phyloP scores from a whole-genome alignment of 2,888 invertebrate genomes.

The Bibio marci region DNA sequence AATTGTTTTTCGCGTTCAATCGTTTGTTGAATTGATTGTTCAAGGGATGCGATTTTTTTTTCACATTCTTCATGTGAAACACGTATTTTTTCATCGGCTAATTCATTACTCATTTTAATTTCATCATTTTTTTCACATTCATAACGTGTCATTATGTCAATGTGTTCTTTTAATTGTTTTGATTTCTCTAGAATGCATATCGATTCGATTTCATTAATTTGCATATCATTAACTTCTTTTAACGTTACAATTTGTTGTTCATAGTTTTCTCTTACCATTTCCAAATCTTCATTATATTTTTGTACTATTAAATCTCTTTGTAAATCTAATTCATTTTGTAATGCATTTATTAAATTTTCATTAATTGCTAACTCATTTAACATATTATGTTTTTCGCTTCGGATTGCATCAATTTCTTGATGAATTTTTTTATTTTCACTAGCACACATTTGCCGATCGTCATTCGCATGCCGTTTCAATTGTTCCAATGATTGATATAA shows the following conservation, averaged over 20 bases:
- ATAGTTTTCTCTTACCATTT: slow-evolving; percentile 13
- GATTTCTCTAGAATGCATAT: slow-evolving; percentile 9
- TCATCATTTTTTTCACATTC: slow-evolving; percentile 12
- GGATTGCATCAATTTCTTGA: slow-evolving; percentile 17
- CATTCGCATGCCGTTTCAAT: slow-evolving; percentile 22
- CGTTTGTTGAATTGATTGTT: slow-evolving; percentile 27
- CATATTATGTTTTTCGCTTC: not conserved
- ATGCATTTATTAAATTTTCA: slow-evolving; percentile 6
- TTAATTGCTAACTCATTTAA: not conserved
- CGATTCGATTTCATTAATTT: slow-evolving; percentile 13
- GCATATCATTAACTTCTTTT: slow-evolving; percentile 12
- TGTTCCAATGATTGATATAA: slow-evolving; percentile 17
- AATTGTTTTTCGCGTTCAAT: slow-evolving; percentile 29
- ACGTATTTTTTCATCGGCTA: slow-evolving; percentile 24
- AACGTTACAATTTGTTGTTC: slow-evolving; percentile 10
- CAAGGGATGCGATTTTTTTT: slow-evolving; percentile 29
- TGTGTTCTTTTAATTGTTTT: slow-evolving; percentile 9
- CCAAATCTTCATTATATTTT: slow-evolving; percentile 18
- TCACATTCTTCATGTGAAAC: slow-evolving; percentile 26
- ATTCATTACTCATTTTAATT: slow-evolving; percentile 24
- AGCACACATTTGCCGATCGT: slow-evolving; percentile 21
- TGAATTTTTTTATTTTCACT: slow-evolving; percentile 23
- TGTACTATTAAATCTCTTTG: slow-evolving; percentile 12
- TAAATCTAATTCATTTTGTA: slow-evolving; percentile 20
- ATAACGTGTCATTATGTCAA: slow-evolving; percentile 7